A percentile compares a stretch with the other conserved stretches of the same genome.
phyloP scores from a whole-genome alignment of 2,888 invertebrate genomes.

The Limnephilus marmoratus region DNA sequence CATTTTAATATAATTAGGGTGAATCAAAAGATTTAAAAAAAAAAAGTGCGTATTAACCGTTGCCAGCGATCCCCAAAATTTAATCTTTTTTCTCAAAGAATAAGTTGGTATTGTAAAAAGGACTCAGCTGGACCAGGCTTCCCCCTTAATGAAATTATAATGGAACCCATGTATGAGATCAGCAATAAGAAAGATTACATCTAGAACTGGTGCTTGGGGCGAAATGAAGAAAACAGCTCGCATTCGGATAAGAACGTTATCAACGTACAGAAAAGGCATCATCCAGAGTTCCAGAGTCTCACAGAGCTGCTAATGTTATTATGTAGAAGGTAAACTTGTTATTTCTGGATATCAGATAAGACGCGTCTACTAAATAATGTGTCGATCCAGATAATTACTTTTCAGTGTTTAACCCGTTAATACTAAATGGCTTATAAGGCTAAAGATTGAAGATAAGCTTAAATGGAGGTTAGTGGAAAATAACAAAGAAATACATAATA shows the following conservation, averaged over 20 bases:
- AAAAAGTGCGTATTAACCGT: too few relatives aligned
- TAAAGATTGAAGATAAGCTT: neutral
- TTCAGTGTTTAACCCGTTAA: neutral
- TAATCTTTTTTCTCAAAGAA: too few relatives aligned
- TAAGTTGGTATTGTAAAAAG: too few relatives aligned
- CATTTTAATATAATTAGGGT: too few relatives aligned
- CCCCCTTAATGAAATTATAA: neutral
- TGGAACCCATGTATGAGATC: neutral
- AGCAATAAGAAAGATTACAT: neutral
- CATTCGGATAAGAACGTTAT: neutral
- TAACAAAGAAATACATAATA: neutral
- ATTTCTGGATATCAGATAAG: neutral
- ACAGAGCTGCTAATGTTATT: neutral
- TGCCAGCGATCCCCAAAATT: too few relatives aligned
- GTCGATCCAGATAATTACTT: neutral
- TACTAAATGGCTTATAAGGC: neutral
- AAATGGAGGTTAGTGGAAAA: neutral
- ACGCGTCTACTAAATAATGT: neutral
- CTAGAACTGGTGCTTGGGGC: neutral
- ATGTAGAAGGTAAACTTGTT: neutral
- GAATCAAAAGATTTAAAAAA: too few relatives aligned
- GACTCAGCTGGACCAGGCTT: too few relatives aligned
- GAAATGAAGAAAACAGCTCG: neutral
- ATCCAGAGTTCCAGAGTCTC: neutral
- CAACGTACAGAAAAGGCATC: neutral